Percentiles rank a stretch among this genome's conserved stretches.
Evolutionary conservation across 2,113 vertebrate species (phyloP).

Genomic region (Picathartes gymnocephalus): DNA sequence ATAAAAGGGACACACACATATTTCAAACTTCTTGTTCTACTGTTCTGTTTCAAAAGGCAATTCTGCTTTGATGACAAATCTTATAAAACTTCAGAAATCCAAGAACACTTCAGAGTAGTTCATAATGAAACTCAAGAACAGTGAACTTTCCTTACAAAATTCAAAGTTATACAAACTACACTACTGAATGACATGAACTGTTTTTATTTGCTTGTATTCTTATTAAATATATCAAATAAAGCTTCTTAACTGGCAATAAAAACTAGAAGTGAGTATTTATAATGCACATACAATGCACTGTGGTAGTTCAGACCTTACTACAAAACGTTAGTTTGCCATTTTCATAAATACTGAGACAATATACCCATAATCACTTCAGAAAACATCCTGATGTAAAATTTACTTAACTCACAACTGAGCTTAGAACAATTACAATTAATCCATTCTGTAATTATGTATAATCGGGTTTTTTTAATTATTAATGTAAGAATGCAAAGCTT

Average conservation of each 20-base stretch:
- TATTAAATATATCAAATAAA: background rate
- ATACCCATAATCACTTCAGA: background rate
- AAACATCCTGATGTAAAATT: background rate
- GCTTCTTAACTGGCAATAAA: background rate
- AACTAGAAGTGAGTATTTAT: background rate
- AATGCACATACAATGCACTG: background rate
- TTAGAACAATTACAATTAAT: background rate
- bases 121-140: background rate
- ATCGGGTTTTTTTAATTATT: background rate
- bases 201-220: background rate
- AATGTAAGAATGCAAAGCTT: background rate
- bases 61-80: background rate
- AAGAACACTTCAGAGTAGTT: background rate
- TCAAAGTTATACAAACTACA: background rate
- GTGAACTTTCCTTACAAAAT: background rate
- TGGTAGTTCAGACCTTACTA: background rate
- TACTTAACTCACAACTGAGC: background rate
- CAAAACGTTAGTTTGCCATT: background rate
- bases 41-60: background rate
- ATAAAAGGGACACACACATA: background rate
- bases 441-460: background rate
- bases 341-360: background rate
- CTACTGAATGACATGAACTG: background rate
- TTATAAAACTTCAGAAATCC: background rate
- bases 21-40: background rate